Conservation (phyloP, 1,140 invertebrate genomes). For the Pseudachorutes palmiensis region DNA sequence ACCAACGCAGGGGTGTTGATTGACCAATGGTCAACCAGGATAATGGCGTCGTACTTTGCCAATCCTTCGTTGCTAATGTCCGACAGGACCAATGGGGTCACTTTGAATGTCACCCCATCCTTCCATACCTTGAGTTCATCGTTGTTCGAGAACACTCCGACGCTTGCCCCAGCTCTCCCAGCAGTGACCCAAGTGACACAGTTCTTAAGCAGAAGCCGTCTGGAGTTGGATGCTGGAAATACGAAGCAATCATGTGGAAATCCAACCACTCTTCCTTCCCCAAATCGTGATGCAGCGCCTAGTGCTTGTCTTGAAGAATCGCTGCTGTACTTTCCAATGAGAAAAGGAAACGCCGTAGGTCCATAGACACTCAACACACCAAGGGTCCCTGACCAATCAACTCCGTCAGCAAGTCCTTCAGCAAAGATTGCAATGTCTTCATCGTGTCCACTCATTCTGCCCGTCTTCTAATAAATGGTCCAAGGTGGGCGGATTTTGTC, state of each 20-base stretch:
- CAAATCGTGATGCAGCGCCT: neutral
- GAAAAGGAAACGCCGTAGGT: neutral
- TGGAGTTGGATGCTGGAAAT: neutral
- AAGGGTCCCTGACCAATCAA: neutral
- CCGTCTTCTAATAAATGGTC: too few relatives aligned
- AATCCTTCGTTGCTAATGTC: too few relatives aligned
- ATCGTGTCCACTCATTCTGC: too few relatives aligned
- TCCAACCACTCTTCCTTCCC: constrained; percentile 1
- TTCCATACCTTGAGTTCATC: too few relatives aligned
- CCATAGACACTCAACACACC: constrained; percentile 12
- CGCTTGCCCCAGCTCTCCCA: neutral
- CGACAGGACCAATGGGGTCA: too few relatives aligned
- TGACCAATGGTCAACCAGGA: neutral
- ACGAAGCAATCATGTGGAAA: constrained; percentile 3
- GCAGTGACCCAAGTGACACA: constrained; percentile 1
- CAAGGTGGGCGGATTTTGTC: too few relatives aligned
- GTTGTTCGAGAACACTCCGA: neutral
- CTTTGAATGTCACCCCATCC: too few relatives aligned
- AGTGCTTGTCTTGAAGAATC: neutral
- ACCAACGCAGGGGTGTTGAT: neutral
- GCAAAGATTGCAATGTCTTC: too few relatives aligned
- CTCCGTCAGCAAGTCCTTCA: too few relatives aligned
- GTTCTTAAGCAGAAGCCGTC: neutral
- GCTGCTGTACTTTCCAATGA: neutral
- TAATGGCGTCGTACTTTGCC: neutral